A percentile compares a stretch with the other conserved stretches of the same genome.
Conservation (phyloP, 2,113 vertebrate species). For the Cynocephalus volans region DNA sequence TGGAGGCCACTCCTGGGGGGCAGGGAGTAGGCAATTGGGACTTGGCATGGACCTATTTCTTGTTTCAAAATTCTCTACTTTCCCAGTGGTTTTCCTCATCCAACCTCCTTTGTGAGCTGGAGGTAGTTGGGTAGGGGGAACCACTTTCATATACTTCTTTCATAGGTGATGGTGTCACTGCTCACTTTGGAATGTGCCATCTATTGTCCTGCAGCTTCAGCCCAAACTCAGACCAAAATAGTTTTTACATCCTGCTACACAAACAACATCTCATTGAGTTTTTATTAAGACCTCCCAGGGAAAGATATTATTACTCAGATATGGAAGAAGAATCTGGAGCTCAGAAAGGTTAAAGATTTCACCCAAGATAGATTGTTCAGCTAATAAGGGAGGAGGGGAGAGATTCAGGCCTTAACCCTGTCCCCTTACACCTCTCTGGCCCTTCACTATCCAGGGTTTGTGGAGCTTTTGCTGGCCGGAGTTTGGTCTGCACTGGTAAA, state of each 20-base stretch:
- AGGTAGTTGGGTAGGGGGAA: neutral
- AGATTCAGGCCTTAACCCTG: neutral
- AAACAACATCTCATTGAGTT: neutral
- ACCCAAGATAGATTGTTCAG: neutral
- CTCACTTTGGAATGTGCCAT: neutral
- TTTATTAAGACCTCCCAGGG: neutral
- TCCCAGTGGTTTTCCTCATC: neutral
- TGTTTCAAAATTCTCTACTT: neutral
- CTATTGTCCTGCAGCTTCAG: neutral
- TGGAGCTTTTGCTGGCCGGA: neutral
- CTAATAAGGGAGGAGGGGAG: rapidly evolving
- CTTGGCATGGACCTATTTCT: rapidly evolving
- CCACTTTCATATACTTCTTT: neutral
- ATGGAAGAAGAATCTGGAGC: neutral
- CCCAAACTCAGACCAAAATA: neutral
- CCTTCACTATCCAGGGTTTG: neutral
- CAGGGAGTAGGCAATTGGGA: neutral
- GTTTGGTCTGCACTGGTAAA: neutral
- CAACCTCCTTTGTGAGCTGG: neutral
- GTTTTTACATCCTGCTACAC: neutral
- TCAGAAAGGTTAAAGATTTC: neutral
- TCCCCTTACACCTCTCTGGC: neutral
- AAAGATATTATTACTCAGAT: neutral
- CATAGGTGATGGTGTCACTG: neutral
- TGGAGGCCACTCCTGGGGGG: neutral